phyloP scores from a whole-genome alignment of 2,113 vertebrate species.

The Pionites leucogaster region DNA sequence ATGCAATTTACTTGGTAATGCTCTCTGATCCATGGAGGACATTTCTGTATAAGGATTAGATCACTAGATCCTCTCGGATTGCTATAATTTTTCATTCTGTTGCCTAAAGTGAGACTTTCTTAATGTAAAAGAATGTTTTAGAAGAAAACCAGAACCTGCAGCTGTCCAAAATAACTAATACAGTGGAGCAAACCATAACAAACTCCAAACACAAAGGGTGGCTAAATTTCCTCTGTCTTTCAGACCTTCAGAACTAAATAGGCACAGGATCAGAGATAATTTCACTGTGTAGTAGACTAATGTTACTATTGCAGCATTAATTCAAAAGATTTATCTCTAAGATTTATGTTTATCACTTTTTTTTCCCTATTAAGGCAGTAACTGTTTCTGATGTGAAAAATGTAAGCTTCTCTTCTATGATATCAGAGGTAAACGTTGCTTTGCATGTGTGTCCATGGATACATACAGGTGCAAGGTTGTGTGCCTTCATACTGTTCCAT shows the following conservation, averaged over 20 bases:
- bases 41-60: not conserved
- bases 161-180: not conserved
- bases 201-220: not conserved
- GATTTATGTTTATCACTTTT: not conserved
- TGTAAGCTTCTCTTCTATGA: not conserved
- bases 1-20: not conserved
- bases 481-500: not conserved
- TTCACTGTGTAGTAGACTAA: not conserved
- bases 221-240: not conserved
- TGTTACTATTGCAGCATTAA: not conserved
- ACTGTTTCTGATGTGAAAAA: not conserved
- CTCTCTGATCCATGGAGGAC: not conserved
- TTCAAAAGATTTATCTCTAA: not conserved
- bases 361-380: not conserved
- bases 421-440: not conserved
- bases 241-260: not conserved
- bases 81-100: not conserved
- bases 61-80: not conserved
- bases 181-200: not conserved
- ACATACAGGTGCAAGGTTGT: too few species aligned
- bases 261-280: not conserved
- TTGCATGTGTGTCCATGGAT: not conserved
- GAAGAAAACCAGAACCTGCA: not conserved
- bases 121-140: not conserved
- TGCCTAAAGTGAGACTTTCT: not conserved